Evolutionary conservation across 2,113 vertebrate species (phyloP).

Genomic region (Phaethon lepturus): DNA sequence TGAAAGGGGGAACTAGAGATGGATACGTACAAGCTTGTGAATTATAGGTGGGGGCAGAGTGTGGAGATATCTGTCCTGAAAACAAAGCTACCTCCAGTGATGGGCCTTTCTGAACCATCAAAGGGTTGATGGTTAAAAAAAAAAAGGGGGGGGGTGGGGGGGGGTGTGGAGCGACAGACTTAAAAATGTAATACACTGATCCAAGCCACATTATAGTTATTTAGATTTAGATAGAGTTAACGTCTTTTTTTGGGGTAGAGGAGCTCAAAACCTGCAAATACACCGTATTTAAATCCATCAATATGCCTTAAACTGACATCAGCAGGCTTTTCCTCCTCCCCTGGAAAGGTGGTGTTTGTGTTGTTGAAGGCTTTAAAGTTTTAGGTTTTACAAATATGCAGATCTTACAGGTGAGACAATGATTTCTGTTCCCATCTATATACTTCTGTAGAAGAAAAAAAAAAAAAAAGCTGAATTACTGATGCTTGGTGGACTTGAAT

Average conservation of each 20-base stretch:
- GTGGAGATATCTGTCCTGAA: background rate
- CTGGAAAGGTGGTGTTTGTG: background rate
- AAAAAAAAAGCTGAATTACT: background rate
- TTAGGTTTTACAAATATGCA: background rate
- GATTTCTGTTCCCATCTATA: background rate
- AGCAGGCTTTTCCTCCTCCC: background rate
- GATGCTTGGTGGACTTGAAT: background rate
- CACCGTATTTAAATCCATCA: background rate
- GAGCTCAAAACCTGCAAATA: background rate
- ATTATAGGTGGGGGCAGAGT: background rate
- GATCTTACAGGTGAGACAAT: background rate
- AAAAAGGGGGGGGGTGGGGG: fast-evolving
- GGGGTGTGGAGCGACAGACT: background rate
- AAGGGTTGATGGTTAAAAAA: background rate
- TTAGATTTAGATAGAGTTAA: background rate
- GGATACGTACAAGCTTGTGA: background rate
- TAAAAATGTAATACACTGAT: background rate
- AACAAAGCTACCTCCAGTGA: background rate
- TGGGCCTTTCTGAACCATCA: background rate
- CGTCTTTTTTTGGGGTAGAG: background rate
- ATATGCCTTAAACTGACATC: background rate
- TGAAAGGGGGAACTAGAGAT: background rate
- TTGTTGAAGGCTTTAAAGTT: background rate
- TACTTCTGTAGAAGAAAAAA: background rate
- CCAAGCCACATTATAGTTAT: background rate